Base-by-base conservation (phyloP, 2,888 invertebrate genomes). In the Phyllotreta cruciferae region DNA sequence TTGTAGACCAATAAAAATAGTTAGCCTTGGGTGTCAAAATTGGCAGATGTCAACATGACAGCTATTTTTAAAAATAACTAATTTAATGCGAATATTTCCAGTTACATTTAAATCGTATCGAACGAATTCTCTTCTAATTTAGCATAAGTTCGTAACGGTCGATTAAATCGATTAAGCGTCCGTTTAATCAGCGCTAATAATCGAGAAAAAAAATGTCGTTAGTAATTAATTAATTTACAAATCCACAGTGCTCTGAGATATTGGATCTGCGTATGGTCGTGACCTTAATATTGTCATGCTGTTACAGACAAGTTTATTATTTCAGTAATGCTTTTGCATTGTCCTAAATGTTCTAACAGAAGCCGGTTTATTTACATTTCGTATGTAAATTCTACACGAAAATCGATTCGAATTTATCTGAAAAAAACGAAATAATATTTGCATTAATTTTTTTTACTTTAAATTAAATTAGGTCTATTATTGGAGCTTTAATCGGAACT, bases 231-330 rank as follows among this genome's bases (percentile, higher is more conserved):
- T 24, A 24, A 24, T 24, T 24, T 24, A 24, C 24, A 24, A 24
- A 24, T 8, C 3, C 34, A 47, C 47, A 9, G 47, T 47, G 14
- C 34, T n/a, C n/a, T 1, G 47, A 14, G 13, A 47, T 47, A 14
- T 47, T 47, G 47, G 34, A 13, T 47, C 47, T 14, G 34, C 34
- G n/a, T 47, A 47, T 47, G 47, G 47, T 13, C 47, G 14, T 47
- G 47, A 47, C 47, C 47, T 47, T 47, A 47, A 47, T 47, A 47
- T 14, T 47, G 8, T 5, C 47, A 47, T 14, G 47, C 47, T 44
- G 11, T 24, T n/a, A 34, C 34, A 14, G 47, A 47, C 44, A 44
- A 44, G 44, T 44, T 47, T 47, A 47, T 47, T 47, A 14, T 47
- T 47, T 9, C 14, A 47, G 47, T 14, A 47, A 47, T 44, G 44